Evolutionary conservation across 2,888 invertebrate genomes (phyloP).

Genomic region (Cephonodes hylas): DNA sequence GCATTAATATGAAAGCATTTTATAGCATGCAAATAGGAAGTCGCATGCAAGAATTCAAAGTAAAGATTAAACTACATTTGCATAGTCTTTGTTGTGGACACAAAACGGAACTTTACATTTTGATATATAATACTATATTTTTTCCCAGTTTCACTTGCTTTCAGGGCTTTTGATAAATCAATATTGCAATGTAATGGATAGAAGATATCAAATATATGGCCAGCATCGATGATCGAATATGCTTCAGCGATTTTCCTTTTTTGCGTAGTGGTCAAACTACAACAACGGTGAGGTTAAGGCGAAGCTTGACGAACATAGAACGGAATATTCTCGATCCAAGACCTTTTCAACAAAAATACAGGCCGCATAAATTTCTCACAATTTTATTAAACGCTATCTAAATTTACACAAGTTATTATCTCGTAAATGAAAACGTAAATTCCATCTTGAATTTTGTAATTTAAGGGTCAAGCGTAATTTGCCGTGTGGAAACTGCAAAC

Average conservation of each 20-base stretch:
- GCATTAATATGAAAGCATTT: not conserved
- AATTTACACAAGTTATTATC: not conserved
- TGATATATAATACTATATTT: no score
- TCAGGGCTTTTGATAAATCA: no score
- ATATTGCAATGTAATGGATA: no score
- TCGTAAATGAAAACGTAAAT: not conserved
- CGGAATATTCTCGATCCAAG: not conserved
- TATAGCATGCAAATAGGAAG: not conserved
- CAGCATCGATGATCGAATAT: no score
- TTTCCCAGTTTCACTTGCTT: no score
- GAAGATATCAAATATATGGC: no score
- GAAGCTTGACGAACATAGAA: not conserved
- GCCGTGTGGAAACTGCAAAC: slow-evolving; percentile 27
- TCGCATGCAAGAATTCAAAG: not conserved
- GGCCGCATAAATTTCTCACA: not conserved
- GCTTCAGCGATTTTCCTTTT: no score
- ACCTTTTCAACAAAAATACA: not conserved
- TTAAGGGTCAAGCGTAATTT: slow-evolving; percentile 1
- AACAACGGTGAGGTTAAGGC: not conserved
- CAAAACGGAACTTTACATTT: not conserved
- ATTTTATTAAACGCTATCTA: slow-evolving; percentile 1
- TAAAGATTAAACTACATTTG: not conserved
- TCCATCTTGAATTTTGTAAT: not conserved
- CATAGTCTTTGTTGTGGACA: not conserved
- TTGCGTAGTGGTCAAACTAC: no score